phyloP scores from a whole-genome alignment of 2,797 vertebrate genomes.

The Mallotus villosus region DNA sequence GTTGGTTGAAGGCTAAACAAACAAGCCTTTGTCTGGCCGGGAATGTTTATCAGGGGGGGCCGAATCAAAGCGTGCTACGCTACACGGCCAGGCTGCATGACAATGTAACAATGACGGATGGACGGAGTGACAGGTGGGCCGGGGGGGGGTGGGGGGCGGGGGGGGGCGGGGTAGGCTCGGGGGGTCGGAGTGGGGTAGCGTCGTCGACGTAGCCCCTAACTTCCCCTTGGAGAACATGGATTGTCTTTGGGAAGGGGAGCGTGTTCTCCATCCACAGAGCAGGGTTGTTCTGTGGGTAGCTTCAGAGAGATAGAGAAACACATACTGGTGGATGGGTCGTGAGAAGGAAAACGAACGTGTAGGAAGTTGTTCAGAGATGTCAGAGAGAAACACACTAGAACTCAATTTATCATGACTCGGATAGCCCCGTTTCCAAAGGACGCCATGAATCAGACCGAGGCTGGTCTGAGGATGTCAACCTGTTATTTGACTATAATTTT shows the following conservation, averaged over 20 bases:
- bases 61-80: slow-evolving; percentile 42
- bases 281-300: too few relatives aligned
- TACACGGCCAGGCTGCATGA: slow-evolving; percentile 30
- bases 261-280: too few relatives aligned
- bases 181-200: not conserved
- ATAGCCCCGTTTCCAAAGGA: not conserved
- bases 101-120: slow-evolving; percentile 47
- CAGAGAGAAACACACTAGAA: not conserved
- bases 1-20: slow-evolving; percentile 60
- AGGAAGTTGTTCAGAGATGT: too few relatives aligned
- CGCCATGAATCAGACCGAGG: not conserved
- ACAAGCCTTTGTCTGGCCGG: slow-evolving; percentile 40
- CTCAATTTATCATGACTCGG: not conserved
- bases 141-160: not conserved
- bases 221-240: too few relatives aligned
- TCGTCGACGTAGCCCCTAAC: too few relatives aligned
- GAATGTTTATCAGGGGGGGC: slow-evolving; percentile 50
- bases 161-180: not conserved
- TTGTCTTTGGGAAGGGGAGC: too few relatives aligned
- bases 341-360: too few relatives aligned
- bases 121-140: not conserved
- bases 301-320: not conserved
- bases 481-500: not conserved
- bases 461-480: not conserved
- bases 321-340: not conserved